Evolutionary conservation across 2,797 vertebrate species (phyloP).

Genomic region (Neosilurus mollespiculum): DNA sequence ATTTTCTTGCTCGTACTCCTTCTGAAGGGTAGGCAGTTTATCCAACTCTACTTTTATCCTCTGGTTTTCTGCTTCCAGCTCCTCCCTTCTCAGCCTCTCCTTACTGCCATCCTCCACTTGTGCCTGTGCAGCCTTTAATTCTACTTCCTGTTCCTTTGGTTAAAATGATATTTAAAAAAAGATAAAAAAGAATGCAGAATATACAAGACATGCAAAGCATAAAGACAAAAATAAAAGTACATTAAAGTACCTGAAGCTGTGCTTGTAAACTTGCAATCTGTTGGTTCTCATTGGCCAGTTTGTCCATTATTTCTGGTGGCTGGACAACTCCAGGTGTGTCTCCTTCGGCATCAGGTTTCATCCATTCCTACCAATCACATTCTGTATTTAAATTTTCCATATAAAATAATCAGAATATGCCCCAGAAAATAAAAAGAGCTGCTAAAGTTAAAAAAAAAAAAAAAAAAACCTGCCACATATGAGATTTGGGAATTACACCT

Average conservation of each 20-base stretch:
- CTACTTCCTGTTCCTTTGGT: slow-evolving; percentile 81
- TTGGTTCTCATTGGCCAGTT: slow-evolving; percentile 78
- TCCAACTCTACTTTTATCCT: slow-evolving; percentile 75
- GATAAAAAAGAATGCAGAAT: slow-evolving; percentile 4
- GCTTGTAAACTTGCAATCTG: slow-evolving; percentile 83
- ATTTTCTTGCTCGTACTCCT: slow-evolving; percentile 74
- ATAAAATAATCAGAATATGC: too few species aligned
- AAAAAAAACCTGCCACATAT: too few species aligned
- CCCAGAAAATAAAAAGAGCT: too few species aligned
- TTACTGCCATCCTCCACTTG: slow-evolving; percentile 67
- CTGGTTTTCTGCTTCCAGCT: slow-evolving; percentile 75
- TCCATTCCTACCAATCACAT: slow-evolving; percentile 65
- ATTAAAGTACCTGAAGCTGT: slow-evolving; percentile 78
- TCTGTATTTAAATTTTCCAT: too few species aligned
- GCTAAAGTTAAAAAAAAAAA: too few species aligned
- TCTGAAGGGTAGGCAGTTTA: slow-evolving; percentile 68
- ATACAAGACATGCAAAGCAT: slow-evolving; percentile 8
- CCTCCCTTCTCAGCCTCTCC: slow-evolving; percentile 63
- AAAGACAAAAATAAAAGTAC: slow-evolving; percentile 31
- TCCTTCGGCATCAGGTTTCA: slow-evolving; percentile 58
- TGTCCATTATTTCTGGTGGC: slow-evolving; percentile 74
- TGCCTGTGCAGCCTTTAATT: slow-evolving; percentile 73
- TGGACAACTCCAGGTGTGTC: slow-evolving; percentile 54
- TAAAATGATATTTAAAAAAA: background rate
- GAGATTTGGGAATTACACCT: too few species aligned